These are phyloP conservation scores for Leptinotarsa texana DNA, from an alignment of 1,140 invertebrate genomes.

Conservation along the genomic window DNA sequence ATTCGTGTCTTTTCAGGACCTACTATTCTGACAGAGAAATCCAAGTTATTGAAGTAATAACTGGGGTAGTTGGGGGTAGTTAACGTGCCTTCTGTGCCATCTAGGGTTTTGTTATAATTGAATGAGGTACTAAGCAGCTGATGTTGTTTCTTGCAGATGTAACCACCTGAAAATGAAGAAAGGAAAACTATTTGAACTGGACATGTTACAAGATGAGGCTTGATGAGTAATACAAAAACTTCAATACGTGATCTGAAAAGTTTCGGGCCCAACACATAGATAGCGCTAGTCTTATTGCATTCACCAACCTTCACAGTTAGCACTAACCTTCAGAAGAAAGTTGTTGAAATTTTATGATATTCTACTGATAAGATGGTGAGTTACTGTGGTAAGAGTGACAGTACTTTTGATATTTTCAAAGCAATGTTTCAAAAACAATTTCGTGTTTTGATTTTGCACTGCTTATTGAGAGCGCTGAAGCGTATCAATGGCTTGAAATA, in stretches of 20 bases:
- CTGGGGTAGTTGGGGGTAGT: constrained; percentile 68
- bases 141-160: constrained; percentile 55
- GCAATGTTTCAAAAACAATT: too few relatives aligned
- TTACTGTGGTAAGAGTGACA: too few relatives aligned
- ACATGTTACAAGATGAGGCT: not conserved
- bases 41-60: constrained; percentile 69
- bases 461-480: too few relatives aligned
- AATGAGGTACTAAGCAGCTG: constrained; percentile 36
- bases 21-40: constrained; percentile 66
- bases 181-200: not conserved
- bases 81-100: constrained; percentile 61
- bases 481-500: too few relatives aligned
- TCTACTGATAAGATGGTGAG: too few relatives aligned
- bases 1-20: constrained; percentile 66
- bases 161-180: constrained; percentile 61
- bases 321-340: too few relatives aligned
- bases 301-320: too few relatives aligned
- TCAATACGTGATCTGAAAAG: not conserved
- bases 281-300: too few relatives aligned
- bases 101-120: constrained; percentile 58
- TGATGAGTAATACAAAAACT: not conserved
- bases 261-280: too few relatives aligned
- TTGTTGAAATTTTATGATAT: too few relatives aligned
- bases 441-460: too few relatives aligned
- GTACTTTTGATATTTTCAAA: too few relatives aligned